These are phyloP conservation scores for Nesospiza acunhae DNA, from an alignment of 2,113 vertebrate species.

Conservation along the genomic window DNA sequence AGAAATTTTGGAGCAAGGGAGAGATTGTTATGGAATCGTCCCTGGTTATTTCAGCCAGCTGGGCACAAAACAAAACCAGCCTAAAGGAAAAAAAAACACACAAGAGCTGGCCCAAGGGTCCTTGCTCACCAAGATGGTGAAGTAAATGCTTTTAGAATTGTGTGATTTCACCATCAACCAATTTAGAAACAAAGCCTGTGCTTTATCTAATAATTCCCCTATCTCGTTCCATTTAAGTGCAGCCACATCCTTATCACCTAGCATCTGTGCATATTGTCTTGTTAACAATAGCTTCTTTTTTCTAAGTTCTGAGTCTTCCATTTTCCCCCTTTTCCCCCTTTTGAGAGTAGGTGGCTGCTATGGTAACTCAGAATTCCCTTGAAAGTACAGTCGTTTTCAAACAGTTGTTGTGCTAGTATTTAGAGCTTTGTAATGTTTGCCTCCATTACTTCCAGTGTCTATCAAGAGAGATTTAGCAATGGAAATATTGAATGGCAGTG, in stretches of 20 bases:
- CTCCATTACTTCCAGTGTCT: not conserved
- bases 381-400: conserved; percentile 39
- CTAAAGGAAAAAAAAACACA: not conserved
- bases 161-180: not conserved
- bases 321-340: not conserved
- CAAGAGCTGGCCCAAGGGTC: not conserved
- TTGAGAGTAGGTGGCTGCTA: conserved; percentile 75
- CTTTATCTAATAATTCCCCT: not conserved
- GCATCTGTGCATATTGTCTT: conserved; percentile 43
- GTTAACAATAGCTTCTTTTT: conserved; percentile 68
- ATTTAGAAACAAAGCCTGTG: not conserved
- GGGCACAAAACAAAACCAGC: not conserved
- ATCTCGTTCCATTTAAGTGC: not conserved
- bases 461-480: not conserved
- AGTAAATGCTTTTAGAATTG: not conserved
- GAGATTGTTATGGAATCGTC: not conserved
- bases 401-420: conserved; percentile 37
- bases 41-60: not conserved
- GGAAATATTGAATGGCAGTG: not conserved
- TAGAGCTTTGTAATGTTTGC: conserved; percentile 31
- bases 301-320: not conserved
- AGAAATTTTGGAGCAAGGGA: not conserved
- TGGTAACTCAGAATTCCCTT: conserved; percentile 73
- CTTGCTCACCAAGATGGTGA: not conserved
- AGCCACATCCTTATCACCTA: not conserved